Conservation (phyloP, 2,888 invertebrate genomes). For the Thelaira solivaga region DNA sequence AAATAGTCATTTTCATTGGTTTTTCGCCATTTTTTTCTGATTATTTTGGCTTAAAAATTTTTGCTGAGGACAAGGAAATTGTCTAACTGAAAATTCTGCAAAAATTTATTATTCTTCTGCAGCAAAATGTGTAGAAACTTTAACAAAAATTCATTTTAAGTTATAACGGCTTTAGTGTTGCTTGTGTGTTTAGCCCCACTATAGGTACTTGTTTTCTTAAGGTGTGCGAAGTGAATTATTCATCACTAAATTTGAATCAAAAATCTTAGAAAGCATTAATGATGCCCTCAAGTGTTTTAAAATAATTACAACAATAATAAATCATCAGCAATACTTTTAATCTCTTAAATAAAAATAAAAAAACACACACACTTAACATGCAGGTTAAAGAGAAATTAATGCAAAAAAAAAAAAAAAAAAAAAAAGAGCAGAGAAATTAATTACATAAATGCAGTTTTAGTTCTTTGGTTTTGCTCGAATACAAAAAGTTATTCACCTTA, state of each 20-base stretch:
- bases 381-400: constrained; percentile 6
- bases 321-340: constrained; percentile 7
- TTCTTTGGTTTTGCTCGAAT: background rate
- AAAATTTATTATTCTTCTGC: too few relatives aligned
- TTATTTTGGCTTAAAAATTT: too few relatives aligned
- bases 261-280: background rate
- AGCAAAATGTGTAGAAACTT: too few relatives aligned
- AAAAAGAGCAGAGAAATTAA: background rate
- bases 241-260: constrained; percentile 22
- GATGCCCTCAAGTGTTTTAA: constrained; percentile 22
- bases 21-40: too few relatives aligned
- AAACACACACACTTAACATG: background rate
- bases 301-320: constrained; percentile 4
- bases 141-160: too few relatives aligned
- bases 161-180: too few relatives aligned
- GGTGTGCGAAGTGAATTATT: constrained; percentile 29
- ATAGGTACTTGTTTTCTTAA: background rate
- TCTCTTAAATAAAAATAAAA: constrained; percentile 49
- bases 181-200: constrained; percentile 7
- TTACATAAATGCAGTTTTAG: background rate
- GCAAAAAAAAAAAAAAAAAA: background rate
- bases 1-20: too few relatives aligned
- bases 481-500: constrained; percentile 58
- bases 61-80: too few relatives aligned
- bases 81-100: too few relatives aligned